These are phyloP conservation scores for Pseudomugil gertrudae DNA, from an alignment of 2,797 vertebrate species.

Conservation along the genomic window DNA sequence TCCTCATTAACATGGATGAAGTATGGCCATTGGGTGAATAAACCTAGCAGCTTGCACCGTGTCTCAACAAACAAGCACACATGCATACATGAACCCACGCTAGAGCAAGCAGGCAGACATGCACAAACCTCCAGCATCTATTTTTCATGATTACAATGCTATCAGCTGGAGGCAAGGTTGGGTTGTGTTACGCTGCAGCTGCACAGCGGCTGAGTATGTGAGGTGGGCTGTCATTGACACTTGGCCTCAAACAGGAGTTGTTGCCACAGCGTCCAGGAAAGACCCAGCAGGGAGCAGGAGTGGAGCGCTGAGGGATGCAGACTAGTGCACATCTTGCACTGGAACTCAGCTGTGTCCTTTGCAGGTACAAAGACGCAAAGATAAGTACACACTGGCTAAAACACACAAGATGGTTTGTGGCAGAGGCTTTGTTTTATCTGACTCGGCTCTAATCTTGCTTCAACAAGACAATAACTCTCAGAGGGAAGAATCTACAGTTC, in stretches of 20 bases:
- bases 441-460: constrained; percentile 52
- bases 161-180: constrained; percentile 70
- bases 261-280: constrained; percentile 48
- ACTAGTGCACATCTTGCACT: constrained; percentile 33
- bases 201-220: constrained; percentile 33
- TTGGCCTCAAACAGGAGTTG: constrained; percentile 56
- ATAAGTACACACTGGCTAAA: constrained; percentile 28
- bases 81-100: constrained; percentile 10
- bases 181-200: constrained; percentile 40
- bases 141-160: constrained; percentile 67
- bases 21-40: constrained; percentile 48
- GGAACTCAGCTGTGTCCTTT: constrained; percentile 58
- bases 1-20: constrained; percentile 78
- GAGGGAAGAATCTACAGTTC: constrained; percentile 36
- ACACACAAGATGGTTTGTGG: constrained; percentile 30
- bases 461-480: constrained; percentile 40
- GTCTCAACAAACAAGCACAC: constrained; percentile 40
- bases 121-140: constrained; percentile 56
- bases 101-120: constrained; percentile 29
- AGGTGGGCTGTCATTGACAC: constrained; percentile 71
- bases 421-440: constrained; percentile 51
- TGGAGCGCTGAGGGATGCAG: constrained; percentile 22
- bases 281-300: constrained; percentile 46
- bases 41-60: constrained; percentile 43
- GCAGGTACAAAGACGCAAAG: constrained; percentile 34